Conservation (phyloP, 2,113 vertebrate species). For the Acanthisitta chloris region DNA sequence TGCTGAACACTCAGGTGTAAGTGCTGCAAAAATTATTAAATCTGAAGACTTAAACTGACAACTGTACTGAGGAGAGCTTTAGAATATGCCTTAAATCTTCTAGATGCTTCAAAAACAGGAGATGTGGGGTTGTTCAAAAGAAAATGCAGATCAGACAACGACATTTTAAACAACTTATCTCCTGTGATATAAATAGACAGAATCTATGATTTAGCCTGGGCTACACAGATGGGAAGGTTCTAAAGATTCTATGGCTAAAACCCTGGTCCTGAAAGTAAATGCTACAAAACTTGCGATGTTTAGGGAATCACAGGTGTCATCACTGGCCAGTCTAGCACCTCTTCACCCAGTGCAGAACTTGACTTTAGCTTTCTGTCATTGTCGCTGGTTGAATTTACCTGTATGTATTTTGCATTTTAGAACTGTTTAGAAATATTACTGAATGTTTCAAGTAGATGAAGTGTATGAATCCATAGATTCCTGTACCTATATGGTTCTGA, state of each 20-base stretch:
- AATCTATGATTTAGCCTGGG: not conserved
- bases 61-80: not conserved
- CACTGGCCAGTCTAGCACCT: not conserved
- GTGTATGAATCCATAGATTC: not conserved
- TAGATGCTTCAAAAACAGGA: not conserved
- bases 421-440: not conserved
- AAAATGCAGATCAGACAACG: not conserved
- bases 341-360: not conserved
- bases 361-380: not conserved
- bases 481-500: not conserved
- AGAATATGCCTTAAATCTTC: not conserved
- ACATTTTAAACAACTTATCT: not conserved
- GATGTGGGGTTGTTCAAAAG: not conserved
- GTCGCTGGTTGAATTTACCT: not conserved
- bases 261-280: not conserved
- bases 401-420: not conserved
- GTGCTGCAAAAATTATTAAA: not conserved
- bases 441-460: not conserved
- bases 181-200: not conserved
- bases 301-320: not conserved
- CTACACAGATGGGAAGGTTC: not conserved
- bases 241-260: not conserved
- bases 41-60: not conserved
- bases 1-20: not conserved
- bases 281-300: not conserved